Percentiles rank a stretch among this genome's conserved stretches.
These are phyloP conservation scores for Hydractinia echinata DNA, from an alignment of 30 jellyfish, hydroid and myxozoan species.

Conservation along the genomic window DNA sequence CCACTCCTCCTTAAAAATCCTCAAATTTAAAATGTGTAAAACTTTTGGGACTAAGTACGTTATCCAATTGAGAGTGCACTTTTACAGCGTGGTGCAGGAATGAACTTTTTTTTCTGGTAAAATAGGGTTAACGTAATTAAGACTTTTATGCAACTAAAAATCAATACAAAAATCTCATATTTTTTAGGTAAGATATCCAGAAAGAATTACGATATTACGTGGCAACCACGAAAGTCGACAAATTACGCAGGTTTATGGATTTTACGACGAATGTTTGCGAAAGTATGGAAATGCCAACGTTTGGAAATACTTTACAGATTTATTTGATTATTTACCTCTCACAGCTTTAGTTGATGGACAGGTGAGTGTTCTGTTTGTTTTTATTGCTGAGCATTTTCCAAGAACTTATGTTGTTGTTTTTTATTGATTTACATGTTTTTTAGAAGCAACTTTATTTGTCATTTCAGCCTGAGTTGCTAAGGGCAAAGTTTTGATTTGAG, in stretches of 20 bases:
- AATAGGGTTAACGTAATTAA: neutral
- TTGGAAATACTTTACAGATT: conserved; percentile 93
- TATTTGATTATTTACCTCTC: conserved; percentile 82
- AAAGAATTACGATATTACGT: conserved; percentile 75
- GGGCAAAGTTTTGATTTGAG: too few relatives aligned
- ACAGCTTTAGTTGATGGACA: conserved; percentile 95
- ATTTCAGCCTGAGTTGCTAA: too few relatives aligned
- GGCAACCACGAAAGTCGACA: conserved; percentile 96
- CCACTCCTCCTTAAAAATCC: too few relatives aligned
- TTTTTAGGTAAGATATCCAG: conserved; percentile 74
- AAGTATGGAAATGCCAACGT: conserved; percentile 92
- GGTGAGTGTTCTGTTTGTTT: conserved; percentile 27
- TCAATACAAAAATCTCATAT: neutral
- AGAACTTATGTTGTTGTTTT: neutral
- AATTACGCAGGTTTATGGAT: conserved; percentile 87
- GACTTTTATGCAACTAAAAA: neutral
- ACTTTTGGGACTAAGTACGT: too few relatives aligned
- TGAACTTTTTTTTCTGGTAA: too few relatives aligned
- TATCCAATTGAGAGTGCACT: too few relatives aligned
- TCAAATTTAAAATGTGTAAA: too few relatives aligned
- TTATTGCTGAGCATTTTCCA: neutral
- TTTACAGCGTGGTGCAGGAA: too few relatives aligned
- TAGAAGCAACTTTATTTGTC: neutral
- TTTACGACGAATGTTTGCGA: conserved; percentile 88
- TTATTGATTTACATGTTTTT: neutral